These are phyloP conservation scores for Zootermopsis nevadensis DNA, from an alignment of 2,888 invertebrate species.

Conservation along the genomic window DNA sequence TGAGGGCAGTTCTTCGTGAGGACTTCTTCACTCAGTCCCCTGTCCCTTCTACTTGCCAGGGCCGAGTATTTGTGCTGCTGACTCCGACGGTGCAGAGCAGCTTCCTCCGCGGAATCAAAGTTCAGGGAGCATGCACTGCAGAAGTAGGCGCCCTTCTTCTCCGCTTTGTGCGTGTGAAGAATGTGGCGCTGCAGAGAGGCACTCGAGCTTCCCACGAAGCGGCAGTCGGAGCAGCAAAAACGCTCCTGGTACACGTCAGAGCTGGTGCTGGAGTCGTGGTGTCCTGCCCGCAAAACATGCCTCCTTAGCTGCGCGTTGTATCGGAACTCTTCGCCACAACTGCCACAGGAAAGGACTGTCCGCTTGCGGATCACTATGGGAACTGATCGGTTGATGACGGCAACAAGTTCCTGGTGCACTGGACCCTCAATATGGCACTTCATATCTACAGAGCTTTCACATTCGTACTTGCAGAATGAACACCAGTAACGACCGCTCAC, in stretches of 20 bases:
- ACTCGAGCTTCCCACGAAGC: slow-evolving; percentile 70
- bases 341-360: slow-evolving; percentile 71
- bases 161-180: slow-evolving; percentile 58
- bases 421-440: slow-evolving; percentile 73
- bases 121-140: slow-evolving; percentile 76
- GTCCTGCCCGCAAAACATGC: slow-evolving; percentile 68
- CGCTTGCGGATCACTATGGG: slow-evolving; percentile 81
- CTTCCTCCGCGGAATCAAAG: slow-evolving; percentile 72
- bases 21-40: slow-evolving; percentile 61
- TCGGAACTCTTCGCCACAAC: slow-evolving; percentile 76
- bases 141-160: slow-evolving; percentile 62
- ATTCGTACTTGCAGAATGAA: slow-evolving; percentile 78
- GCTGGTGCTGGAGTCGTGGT: slow-evolving; percentile 69
- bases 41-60: slow-evolving; percentile 59
- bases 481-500: slow-evolving; percentile 74
- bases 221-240: slow-evolving; percentile 72
- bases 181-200: slow-evolving; percentile 75
- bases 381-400: slow-evolving; percentile 82
- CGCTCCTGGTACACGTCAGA: slow-evolving; percentile 60
- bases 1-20: slow-evolving; percentile 70
- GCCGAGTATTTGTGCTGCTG: slow-evolving; percentile 72
- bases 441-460: slow-evolving; percentile 74
- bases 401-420: slow-evolving; percentile 78
- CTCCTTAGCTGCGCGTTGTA: slow-evolving; percentile 79
- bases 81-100: slow-evolving; percentile 74